Percentiles rank a stretch among this genome's conserved stretches.
These are phyloP conservation scores for Physella acuta DNA, from an alignment of 1,140 invertebrate species.

Conservation along the genomic window DNA sequence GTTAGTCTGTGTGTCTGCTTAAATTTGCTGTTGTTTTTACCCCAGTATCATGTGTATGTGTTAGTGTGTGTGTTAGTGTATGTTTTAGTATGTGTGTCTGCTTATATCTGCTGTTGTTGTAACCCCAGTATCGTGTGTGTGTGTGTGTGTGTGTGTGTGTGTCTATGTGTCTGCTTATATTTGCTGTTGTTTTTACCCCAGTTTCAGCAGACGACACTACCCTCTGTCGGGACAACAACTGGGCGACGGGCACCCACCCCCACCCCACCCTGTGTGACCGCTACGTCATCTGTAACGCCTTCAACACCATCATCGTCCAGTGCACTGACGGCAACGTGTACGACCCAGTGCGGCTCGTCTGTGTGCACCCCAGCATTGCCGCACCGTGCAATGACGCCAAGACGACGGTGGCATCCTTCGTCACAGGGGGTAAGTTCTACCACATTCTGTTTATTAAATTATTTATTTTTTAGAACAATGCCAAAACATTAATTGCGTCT, in stretches of 20 bases:
- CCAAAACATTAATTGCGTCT: too few relatives aligned
- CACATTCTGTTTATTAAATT: too few relatives aligned
- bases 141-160: neutral
- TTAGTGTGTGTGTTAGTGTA: neutral
- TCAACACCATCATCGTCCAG: neutral
- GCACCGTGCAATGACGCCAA: neutral
- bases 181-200: too few relatives aligned
- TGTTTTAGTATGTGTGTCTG: neutral
- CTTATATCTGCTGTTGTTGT: neutral
- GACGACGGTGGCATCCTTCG: neutral
- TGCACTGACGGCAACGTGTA: neutral
- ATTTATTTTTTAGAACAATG: too few relatives aligned
- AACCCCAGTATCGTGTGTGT: neutral
- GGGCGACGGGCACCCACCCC: neutral
- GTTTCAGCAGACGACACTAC: neutral
- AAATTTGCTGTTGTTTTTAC: neutral
- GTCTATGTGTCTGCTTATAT: neutral
- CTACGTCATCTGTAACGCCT: neutral
- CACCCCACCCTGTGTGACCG: neutral
- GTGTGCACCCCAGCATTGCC: neutral
- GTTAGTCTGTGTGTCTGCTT: too few relatives aligned
- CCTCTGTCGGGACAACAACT: neutral
- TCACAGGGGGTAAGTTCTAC: neutral
- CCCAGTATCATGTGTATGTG: neutral
- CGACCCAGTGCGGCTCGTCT: neutral